Percentiles rank a stretch among this genome's conserved stretches.
Conservation (phyloP, 2,888 invertebrate species). For the Mesoligia furuncula region DNA sequence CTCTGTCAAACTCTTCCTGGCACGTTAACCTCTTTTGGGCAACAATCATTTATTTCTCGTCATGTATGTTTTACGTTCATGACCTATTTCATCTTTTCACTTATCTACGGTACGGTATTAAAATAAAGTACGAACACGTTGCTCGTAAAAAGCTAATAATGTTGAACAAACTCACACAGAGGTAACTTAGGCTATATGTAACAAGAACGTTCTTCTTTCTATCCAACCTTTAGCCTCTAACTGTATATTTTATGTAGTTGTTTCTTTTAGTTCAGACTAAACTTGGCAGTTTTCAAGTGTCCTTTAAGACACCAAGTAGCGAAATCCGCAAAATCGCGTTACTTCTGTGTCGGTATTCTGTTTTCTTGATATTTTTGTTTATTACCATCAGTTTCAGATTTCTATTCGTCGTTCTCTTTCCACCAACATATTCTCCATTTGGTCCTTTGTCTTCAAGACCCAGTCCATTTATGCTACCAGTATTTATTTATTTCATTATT, state of each 20-base stretch:
- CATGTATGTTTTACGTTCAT: slow-evolving; percentile 36
- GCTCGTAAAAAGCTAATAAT: slow-evolving; percentile 50
- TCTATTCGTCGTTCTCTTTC: neutral
- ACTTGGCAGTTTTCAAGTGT: slow-evolving; percentile 72
- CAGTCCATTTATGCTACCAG: neutral
- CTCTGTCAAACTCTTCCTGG: slow-evolving; percentile 1
- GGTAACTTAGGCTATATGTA: slow-evolving; percentile 15
- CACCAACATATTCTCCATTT: neutral
- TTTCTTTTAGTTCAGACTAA: slow-evolving; percentile 65
- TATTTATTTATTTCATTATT: neutral
- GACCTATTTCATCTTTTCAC: slow-evolving; percentile 49
- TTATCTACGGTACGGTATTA: slow-evolving; percentile 44
- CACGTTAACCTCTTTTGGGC: slow-evolving; percentile 18
- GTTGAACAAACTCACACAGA: slow-evolving; percentile 31
- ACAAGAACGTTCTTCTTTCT: slow-evolving; percentile 35
- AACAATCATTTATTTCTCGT: slow-evolving; percentile 41
- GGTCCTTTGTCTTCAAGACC: neutral
- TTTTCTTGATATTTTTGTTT: slow-evolving; percentile 1
- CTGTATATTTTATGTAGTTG: slow-evolving; percentile 42
- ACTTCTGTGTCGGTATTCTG: slow-evolving; percentile 68
- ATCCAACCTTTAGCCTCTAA: slow-evolving; percentile 38
- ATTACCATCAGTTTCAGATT: neutral
- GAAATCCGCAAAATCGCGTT: slow-evolving; percentile 73
- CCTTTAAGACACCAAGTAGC: slow-evolving; percentile 70
- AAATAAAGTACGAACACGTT: slow-evolving; percentile 45